Conservation (phyloP, 53 echinoderm and acorn worm genomes). For the Arbacia lixula region DNA sequence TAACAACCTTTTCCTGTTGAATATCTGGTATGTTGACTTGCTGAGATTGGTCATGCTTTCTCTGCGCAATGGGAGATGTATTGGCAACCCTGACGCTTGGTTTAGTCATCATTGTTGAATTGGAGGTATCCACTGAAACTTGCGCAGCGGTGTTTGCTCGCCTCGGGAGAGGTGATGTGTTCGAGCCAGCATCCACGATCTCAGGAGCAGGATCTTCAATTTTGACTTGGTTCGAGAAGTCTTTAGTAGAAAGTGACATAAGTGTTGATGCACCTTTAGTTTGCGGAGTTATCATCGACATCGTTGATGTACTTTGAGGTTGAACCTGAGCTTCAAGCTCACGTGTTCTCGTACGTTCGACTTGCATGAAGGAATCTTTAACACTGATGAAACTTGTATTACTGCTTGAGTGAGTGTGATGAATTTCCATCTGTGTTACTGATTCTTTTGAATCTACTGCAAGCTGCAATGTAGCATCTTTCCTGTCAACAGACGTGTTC, state of each 20-base stretch:
- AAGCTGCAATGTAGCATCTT: background rate
- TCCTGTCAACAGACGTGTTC: conserved; percentile 11
- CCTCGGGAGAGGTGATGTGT: conserved; percentile 32
- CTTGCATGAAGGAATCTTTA: conserved; percentile 3
- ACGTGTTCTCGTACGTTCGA: background rate
- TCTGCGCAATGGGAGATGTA: background rate
- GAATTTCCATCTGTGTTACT: background rate
- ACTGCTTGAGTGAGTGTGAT: conserved; percentile 9
- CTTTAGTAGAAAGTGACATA: background rate
- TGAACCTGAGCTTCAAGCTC: background rate
- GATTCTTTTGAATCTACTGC: background rate
- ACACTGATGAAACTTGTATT: conserved; percentile 4
- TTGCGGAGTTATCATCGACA: background rate
- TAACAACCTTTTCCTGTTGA: no score
- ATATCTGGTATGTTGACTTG: background rate
- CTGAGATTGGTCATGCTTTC: conserved; percentile 15
- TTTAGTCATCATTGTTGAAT: conserved; percentile 14
- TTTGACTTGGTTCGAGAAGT: conserved; percentile 1
- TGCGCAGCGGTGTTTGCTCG: conserved; percentile 34
- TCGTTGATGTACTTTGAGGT: background rate
- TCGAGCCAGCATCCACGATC: conserved; percentile 4
- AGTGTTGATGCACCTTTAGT: background rate
- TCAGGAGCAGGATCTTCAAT: conserved; percentile 2
- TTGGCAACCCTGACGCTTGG: background rate
- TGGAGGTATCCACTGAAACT: conserved; percentile 8